These are phyloP conservation scores for Macrobrachium rosenbergii DNA, from an alignment of 1,140 invertebrate species.

Conservation along the genomic window DNA sequence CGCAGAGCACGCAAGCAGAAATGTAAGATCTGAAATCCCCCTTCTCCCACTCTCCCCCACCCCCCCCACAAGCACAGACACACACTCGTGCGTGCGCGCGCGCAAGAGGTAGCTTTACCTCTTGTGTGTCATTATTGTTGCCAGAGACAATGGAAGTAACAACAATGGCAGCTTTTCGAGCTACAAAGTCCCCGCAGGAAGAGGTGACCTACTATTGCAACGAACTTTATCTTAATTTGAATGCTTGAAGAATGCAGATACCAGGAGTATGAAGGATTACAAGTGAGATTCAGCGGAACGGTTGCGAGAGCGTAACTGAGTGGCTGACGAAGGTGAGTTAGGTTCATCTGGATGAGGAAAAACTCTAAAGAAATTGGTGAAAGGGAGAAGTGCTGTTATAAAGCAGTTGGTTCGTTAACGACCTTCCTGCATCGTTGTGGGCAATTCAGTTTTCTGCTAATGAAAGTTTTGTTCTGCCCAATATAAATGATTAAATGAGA, in stretches of 20 bases:
- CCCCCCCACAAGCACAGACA: conserved; percentile 28
- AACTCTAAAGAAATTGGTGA: too few species aligned
- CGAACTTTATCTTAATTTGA: too few species aligned
- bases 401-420: too few species aligned
- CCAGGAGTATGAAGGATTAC: background rate
- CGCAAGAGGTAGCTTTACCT: background rate
- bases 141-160: too few species aligned
- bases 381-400: too few species aligned
- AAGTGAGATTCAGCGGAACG: background rate
- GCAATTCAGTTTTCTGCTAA: background rate
- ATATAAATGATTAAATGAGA: too few species aligned
- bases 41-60: background rate
- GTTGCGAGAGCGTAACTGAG: background rate
- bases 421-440: too few species aligned
- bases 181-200: too few species aligned
- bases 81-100: conserved; percentile 7
- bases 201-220: too few species aligned
- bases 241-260: background rate
- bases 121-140: background rate
- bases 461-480: background rate
- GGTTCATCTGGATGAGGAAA: too few species aligned
- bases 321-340: too few species aligned
- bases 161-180: too few species aligned
- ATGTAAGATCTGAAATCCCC: background rate
- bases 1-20: background rate